Percentiles rank a stretch among this genome's conserved stretches.
phyloP scores from a whole-genome alignment of 2,888 invertebrate genomes.

The Leptopilina myrica region DNA sequence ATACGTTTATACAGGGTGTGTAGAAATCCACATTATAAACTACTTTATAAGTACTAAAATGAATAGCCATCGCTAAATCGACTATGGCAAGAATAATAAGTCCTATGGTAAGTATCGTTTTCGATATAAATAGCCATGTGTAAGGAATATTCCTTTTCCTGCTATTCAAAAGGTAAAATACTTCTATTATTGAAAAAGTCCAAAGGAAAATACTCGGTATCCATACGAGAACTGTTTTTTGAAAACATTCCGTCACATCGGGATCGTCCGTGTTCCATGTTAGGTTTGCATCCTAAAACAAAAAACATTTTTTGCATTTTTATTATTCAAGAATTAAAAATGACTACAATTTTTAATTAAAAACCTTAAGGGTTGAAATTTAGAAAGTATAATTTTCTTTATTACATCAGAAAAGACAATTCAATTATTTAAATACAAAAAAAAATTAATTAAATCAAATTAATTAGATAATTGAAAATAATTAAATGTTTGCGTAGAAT shows the following conservation, averaged over 20 bases:
- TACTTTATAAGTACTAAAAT: conserved; percentile 77
- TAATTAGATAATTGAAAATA: too few relatives aligned
- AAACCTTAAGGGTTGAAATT: too few relatives aligned
- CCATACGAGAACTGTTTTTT: conserved; percentile 94
- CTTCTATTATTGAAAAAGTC: conserved; percentile 85
- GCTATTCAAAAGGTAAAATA: conserved; percentile 86
- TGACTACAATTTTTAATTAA: too few relatives aligned
- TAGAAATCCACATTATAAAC: conserved; percentile 86
- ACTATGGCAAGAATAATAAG: conserved; percentile 83
- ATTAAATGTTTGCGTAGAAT: too few relatives aligned
- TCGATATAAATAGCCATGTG: conserved; percentile 83
- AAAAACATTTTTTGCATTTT: background rate
- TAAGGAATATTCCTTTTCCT: conserved; percentile 86
- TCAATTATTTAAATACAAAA: too few relatives aligned
- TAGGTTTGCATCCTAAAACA: conserved; percentile 83
- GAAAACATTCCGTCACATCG: conserved; percentile 93
- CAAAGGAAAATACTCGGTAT: conserved; percentile 91
- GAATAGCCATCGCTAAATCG: conserved; percentile 83
- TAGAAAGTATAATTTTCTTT: too few relatives aligned
- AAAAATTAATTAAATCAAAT: too few relatives aligned
- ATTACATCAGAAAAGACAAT: too few relatives aligned
- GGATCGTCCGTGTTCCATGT: conserved; percentile 91
- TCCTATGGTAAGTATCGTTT: conserved; percentile 82
- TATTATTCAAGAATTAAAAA: too few relatives aligned
- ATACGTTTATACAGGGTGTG: conserved; percentile 86